phyloP scores from a whole-genome alignment of 92 coral and sea anemone species.

The Epizoanthus rinbou region DNA sequence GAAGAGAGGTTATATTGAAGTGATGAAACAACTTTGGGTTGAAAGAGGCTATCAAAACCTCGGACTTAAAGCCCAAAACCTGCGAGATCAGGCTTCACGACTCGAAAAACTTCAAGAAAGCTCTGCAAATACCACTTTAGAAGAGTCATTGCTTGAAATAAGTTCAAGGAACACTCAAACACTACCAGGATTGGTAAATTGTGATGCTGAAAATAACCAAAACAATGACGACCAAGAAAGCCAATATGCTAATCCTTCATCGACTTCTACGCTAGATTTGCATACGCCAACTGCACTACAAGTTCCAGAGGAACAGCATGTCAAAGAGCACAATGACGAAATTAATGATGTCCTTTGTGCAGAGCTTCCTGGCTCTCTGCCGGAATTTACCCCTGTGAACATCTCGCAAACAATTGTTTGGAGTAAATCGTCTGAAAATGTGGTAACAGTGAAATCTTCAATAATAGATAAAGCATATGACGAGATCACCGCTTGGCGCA shows the following conservation, averaged over 20 bases:
- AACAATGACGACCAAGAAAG: slow-evolving; percentile 8
- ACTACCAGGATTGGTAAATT: slow-evolving; percentile 13
- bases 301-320: slow-evolving; percentile 34
- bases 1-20: slow-evolving; percentile 38
- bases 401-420: slow-evolving; percentile 39
- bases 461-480: slow-evolving; percentile 56
- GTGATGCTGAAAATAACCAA: slow-evolving; percentile 6
- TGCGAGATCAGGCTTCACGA: slow-evolving; percentile 42
- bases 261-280: slow-evolving; percentile 23
- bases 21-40: slow-evolving; percentile 47
- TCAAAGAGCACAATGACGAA: slow-evolving; percentile 26
- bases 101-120: slow-evolving; percentile 33
- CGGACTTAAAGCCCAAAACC: slow-evolving; percentile 36
- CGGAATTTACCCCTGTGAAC: slow-evolving; percentile 29
- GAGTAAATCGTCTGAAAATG: slow-evolving; percentile 36
- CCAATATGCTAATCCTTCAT: neutral
- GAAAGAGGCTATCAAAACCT: slow-evolving; percentile 42
- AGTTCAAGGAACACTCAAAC: slow-evolving; percentile 32
- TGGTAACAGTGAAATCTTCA: slow-evolving; percentile 34
- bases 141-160: slow-evolving; percentile 27
- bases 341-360: slow-evolving; percentile 19
- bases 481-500: slow-evolving; percentile 59
- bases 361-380: slow-evolving; percentile 32
- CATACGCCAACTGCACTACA: slow-evolving; percentile 34
- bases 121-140: slow-evolving; percentile 15